These are phyloP conservation scores for Polyommatus icarus DNA, from an alignment of 2,888 invertebrate genomes.

Conservation along the genomic window DNA sequence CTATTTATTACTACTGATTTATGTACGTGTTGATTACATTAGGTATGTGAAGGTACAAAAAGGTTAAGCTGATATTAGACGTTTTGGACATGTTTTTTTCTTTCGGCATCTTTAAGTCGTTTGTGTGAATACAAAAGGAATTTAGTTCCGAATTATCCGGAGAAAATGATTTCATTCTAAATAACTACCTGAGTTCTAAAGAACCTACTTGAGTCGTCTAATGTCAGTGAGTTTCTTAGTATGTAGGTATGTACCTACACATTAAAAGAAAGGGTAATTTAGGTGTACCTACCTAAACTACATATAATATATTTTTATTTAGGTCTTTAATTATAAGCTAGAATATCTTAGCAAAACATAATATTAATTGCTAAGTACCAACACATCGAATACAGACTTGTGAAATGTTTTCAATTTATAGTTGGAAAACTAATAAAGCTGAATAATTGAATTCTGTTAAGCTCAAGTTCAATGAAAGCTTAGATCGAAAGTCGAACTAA, in stretches of 20 bases:
- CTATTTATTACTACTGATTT: constrained; percentile 18
- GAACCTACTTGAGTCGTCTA: no score
- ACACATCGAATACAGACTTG: constrained; percentile 8
- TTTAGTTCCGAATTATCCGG: no score
- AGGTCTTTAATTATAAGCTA: neutral
- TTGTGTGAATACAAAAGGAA: no score
- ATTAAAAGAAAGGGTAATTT: no score
- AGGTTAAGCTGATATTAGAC: neutral
- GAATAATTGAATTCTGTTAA: constrained; percentile 13
- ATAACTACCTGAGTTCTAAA: no score
- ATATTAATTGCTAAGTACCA: neutral
- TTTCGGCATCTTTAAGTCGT: no score
- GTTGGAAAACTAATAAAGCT: constrained; percentile 13
- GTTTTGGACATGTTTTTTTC: no score
- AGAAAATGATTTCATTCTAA: no score
- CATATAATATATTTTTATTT: no score
- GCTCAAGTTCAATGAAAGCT: neutral
- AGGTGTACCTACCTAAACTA: no score
- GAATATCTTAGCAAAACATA: neutral
- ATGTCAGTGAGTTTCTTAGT: no score
- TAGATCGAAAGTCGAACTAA: neutral
- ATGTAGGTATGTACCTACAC: no score
- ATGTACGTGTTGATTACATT: constrained; percentile 20
- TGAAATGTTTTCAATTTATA: constrained; percentile 21
- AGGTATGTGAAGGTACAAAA: neutral